A percentile compares a stretch with the other conserved stretches of the same genome.
Evolutionary conservation across 2,888 invertebrate species (phyloP).

Genomic region (Quadroppia sp.): DNA sequence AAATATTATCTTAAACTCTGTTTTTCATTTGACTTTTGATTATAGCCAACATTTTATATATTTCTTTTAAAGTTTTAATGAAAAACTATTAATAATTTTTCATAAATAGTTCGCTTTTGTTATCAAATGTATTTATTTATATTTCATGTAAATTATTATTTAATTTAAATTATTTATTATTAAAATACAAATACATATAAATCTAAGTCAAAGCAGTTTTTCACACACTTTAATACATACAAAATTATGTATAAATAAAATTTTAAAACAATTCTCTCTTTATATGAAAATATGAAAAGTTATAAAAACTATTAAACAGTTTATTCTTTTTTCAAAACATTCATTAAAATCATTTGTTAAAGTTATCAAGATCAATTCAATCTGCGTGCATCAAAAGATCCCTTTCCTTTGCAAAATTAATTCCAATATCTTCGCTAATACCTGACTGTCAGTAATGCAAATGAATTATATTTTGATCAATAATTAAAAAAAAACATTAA

Average conservation of each 20-base stretch:
- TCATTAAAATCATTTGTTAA: neutral
- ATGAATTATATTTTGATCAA: too few species aligned
- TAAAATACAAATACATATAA: neutral
- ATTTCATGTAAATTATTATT: neutral
- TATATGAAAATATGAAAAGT: conserved; percentile 17
- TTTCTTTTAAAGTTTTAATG: too few species aligned
- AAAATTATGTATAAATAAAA: neutral
- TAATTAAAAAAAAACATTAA: too few species aligned
- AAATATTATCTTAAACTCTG: neutral
- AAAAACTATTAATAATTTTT: too few species aligned
- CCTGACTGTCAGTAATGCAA: too few species aligned
- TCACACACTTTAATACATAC: neutral
- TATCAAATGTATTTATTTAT: neutral
- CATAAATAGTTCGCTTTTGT: neutral
- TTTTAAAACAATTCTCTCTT: conserved; percentile 7
- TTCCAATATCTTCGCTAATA: too few species aligned
- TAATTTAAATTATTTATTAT: neutral
- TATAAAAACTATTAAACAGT: conserved; percentile 5
- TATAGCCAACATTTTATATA: too few species aligned
- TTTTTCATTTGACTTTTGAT: too few species aligned
- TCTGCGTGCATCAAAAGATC: too few species aligned
- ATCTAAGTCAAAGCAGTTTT: neutral
- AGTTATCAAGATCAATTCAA: too few species aligned
- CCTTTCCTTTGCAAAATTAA: too few species aligned
- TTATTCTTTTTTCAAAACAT: conserved; percentile 17